Percentiles rank a stretch among this genome's conserved stretches.
phyloP scores from a whole-genome alignment of 2,888 invertebrate genomes.

The Heliothis peltigera region DNA sequence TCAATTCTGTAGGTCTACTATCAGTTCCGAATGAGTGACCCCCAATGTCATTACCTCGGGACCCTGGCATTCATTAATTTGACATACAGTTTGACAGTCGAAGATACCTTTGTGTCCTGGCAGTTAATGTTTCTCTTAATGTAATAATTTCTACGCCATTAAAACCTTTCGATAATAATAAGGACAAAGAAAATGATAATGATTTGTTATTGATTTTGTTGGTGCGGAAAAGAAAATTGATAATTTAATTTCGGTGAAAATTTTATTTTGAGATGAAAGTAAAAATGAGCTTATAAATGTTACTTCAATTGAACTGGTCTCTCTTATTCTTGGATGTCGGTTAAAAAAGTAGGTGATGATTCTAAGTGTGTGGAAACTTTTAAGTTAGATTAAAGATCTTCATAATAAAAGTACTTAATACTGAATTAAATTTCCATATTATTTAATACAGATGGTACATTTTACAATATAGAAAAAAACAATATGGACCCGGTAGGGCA shows the following conservation, averaged over 20 bases:
- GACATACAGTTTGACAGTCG: conserved; percentile 80
- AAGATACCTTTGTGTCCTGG: conserved; percentile 76
- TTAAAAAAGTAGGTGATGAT: no score
- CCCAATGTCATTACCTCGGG: conserved; percentile 79
- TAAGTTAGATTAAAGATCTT: no score
- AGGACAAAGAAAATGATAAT: conserved; percentile 1
- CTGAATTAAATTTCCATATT: no score
- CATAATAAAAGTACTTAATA: no score
- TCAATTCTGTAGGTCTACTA: conserved; percentile 68
- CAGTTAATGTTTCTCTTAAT: conserved; percentile 72
- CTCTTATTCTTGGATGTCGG: no score
- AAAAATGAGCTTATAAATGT: no score
- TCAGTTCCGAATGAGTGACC: conserved; percentile 81
- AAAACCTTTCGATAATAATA: conserved; percentile 56
- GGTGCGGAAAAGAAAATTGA: background rate
- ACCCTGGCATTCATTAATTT: conserved; percentile 80
- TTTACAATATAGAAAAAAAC: no score
- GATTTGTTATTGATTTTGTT: conserved; percentile 6
- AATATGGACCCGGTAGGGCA: no score
- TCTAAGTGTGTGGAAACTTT: no score
- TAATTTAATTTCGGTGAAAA: background rate
- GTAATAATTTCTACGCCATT: conserved; percentile 83
- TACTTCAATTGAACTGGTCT: no score
- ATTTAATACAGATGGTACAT: no score
- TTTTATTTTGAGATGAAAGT: no score